Conservation (phyloP, 2,797 vertebrate genomes). For the Garrulus glandarius region DNA sequence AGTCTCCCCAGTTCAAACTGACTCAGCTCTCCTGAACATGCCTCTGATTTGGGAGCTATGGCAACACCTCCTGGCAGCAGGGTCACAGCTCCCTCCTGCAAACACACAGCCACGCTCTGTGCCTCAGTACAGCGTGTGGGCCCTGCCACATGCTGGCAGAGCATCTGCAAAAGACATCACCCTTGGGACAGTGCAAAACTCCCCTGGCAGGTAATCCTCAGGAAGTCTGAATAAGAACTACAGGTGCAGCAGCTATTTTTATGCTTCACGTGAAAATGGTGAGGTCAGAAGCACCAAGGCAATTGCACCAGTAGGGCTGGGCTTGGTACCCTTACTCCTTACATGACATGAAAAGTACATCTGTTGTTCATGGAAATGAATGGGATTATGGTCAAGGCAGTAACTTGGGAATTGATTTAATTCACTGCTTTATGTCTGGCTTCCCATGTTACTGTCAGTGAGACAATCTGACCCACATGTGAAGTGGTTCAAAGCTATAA, state of each 20-base stretch:
- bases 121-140: accelerated
- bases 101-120: accelerated
- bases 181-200: not conserved
- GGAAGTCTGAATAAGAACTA: not conserved
- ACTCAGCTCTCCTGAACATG: accelerated
- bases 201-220: not conserved
- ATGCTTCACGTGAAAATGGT: not conserved
- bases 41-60: accelerated
- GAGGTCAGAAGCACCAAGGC: not conserved
- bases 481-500: not conserved
- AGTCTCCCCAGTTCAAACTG: not conserved
- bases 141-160: not conserved
- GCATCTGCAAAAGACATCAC: not conserved
- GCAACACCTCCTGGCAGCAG: not conserved
- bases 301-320: not conserved
- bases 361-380: not conserved
- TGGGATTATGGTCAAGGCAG: not conserved
- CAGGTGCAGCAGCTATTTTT: not conserved
- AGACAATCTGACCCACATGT: accelerated
- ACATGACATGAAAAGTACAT: accelerated
- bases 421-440: not conserved
- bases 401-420: not conserved
- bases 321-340: not conserved
- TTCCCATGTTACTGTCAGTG: not conserved
- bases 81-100: not conserved